Evolutionary conservation across 2,888 invertebrate species (phyloP).

Genomic region (Leucophora obtusa): DNA sequence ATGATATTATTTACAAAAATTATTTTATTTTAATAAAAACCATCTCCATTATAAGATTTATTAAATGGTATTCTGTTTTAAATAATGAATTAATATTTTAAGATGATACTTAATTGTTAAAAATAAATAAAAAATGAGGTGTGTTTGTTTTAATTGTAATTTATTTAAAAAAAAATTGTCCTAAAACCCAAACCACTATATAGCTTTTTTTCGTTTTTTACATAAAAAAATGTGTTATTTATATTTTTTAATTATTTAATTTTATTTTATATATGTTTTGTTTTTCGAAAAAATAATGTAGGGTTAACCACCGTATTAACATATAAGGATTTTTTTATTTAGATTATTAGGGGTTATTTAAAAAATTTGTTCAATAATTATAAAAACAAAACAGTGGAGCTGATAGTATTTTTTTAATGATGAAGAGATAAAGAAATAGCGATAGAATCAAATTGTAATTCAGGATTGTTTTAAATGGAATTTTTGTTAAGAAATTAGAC

Average conservation of each 20-base stretch:
- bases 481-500: conserved; percentile 28
- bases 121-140: conserved; percentile 43
- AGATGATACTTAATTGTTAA: conserved; percentile 53
- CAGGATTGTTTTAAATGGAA: conserved; percentile 29
- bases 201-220: conserved; percentile 33
- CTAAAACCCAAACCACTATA: conserved; percentile 61
- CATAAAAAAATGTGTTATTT: conserved; percentile 36
- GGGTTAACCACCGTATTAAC: conserved; percentile 41
- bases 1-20: conserved; percentile 57
- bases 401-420: not conserved
- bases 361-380: conserved; percentile 50
- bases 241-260: not conserved
- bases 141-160: conserved; percentile 39
- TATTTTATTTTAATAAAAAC: conserved; percentile 48
- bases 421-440: conserved; percentile 36
- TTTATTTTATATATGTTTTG: conserved; percentile 13
- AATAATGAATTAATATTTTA: conserved; percentile 37
- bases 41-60: conserved; percentile 58
- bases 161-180: not conserved
- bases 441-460: conserved; percentile 26
- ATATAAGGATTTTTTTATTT: conserved; percentile 12
- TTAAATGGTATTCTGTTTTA: conserved; percentile 39
- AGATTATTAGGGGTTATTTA: conserved; percentile 52
- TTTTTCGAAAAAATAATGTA: conserved; percentile 18
- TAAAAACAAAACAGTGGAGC: conserved; percentile 9